Percentiles rank a stretch among this genome's conserved stretches.
Evolutionary conservation across 2,113 vertebrate genomes (phyloP).

Genomic region (Alethe diademata): DNA sequence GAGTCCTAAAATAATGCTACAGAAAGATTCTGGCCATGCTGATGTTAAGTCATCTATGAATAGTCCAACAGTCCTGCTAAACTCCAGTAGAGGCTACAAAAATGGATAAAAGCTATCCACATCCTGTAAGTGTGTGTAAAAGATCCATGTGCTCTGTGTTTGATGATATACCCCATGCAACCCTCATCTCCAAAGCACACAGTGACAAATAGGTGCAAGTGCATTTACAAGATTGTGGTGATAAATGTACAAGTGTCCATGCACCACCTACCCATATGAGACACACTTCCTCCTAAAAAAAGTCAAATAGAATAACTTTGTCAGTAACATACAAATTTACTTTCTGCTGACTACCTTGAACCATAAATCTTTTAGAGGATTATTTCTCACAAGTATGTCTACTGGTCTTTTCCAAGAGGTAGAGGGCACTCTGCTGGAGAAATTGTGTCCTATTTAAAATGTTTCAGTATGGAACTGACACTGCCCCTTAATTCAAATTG

Average conservation of each 20-base stretch:
- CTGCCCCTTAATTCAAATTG: not conserved
- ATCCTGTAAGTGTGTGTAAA: not conserved
- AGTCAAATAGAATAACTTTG: not conserved
- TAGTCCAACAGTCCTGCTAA: not conserved
- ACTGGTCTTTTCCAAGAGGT: not conserved
- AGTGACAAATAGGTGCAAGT: not conserved
- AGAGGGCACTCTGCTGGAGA: not conserved
- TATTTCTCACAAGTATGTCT: not conserved
- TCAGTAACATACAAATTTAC: not conserved
- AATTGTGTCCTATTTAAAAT: not conserved
- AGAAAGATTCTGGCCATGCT: not conserved
- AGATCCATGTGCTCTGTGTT: not conserved
- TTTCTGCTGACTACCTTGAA: not conserved
- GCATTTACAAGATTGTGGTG: not conserved
- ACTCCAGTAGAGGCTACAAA: not conserved
- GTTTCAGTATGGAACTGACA: not conserved
- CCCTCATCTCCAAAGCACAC: not conserved
- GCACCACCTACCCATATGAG: constrained; percentile 66
- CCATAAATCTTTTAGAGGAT: not conserved
- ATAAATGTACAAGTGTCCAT: not conserved
- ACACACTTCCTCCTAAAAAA: constrained; percentile 62
- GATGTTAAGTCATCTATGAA: not conserved
- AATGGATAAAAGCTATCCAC: not conserved
- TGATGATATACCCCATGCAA: not conserved
- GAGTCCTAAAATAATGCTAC: not conserved